A percentile compares a stretch with the other conserved stretches of the same genome.
Conservation (phyloP, 2,888 invertebrate genomes). For the Drosophila borborema region DNA sequence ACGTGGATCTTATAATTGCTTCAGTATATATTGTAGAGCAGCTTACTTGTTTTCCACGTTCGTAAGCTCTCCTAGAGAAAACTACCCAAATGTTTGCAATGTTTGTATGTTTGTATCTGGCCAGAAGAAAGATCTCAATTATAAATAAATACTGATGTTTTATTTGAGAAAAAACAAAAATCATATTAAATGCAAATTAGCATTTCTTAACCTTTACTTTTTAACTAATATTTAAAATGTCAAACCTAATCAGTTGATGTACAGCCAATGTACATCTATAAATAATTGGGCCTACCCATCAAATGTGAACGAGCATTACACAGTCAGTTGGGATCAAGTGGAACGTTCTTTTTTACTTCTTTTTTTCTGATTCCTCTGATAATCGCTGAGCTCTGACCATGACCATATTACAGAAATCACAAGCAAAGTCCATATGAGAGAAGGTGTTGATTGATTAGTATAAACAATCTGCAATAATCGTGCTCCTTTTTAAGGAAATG, state of each 20-base stretch:
- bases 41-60: no score
- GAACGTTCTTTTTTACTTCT: no score
- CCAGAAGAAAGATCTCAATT: background rate
- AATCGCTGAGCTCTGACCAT: constrained; percentile 1
- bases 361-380: background rate
- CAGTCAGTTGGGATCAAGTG: background rate
- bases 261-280: background rate
- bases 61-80: no score
- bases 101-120: background rate
- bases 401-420: constrained; percentile 6
- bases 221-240: background rate
- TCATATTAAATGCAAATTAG: no score
- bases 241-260: background rate
- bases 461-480: constrained; percentile 7
- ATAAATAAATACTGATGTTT: no score
- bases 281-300: background rate
- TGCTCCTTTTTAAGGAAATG: constrained; percentile 2
- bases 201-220: no score
- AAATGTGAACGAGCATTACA: background rate
- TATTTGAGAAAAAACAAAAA: no score
- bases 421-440: background rate
- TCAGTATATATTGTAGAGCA: background rate
- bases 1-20: no score
- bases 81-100: background rate
- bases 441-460: constrained; percentile 15